Evolutionary conservation across 2,888 invertebrate species (phyloP), one percentile per base, ranked within the genome.

Genomic region (Aphrophora alni): DNA sequence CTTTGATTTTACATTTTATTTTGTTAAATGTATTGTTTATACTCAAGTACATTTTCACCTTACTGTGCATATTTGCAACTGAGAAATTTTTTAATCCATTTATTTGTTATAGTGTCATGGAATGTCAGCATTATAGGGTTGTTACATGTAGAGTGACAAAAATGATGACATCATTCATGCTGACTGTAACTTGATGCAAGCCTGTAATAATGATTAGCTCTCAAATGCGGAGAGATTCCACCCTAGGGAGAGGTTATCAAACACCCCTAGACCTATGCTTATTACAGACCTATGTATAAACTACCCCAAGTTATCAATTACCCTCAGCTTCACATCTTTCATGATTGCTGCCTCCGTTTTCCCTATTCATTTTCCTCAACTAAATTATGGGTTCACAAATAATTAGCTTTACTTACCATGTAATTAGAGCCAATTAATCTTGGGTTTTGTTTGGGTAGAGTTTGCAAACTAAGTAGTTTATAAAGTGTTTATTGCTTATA

Each of bases 321-420:
- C 59, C 21, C 21, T n/a, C 17, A 0, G 12, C 38, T 28, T 25
- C 28, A n/a, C 26, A 26, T 3, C 27, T 33, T n/a, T n/a, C 33
- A n/a, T n/a, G n/a, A n/a, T n/a, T n/a, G n/a, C 72, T 72, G 27
- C 26, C 72, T 72, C 72, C n/a, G 26, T n/a, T 68, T 59, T 27
- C 28, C 59, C 28, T 28, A 26, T 77, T 72, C 77, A 26, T 77
- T 17, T 24, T 70, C 72, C 33, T 33, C 38, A 21, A 21, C n/a
- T 59, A 59, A 59, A 21, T 59, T 59, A 59, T 59, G 21, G 59
- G n/a, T 59, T 59, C 59, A 59, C 21, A 59, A 21, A 59, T 59
- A 59, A 59, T 59, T 59, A 59, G 12, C 59, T 21, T 21, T 21
- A 59, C 59, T 21, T 5, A 21, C 21, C 21, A 21, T 21, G 59